Evolutionary conservation across 1,140 invertebrate genomes (phyloP).

Genomic region (Pentalonia nigronervosa): DNA sequence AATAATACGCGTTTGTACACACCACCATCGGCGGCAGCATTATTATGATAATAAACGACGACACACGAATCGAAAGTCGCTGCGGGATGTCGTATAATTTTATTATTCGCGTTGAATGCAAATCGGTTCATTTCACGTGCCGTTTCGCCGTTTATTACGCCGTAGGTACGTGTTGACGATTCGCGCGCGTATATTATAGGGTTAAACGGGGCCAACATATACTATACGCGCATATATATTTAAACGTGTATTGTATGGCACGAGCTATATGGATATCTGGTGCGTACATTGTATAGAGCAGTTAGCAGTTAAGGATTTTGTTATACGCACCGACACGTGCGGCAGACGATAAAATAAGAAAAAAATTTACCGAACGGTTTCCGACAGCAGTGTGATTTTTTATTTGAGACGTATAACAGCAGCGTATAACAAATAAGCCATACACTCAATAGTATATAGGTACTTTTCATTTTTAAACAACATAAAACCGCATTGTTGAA

Average conservation of each 20-base stretch:
- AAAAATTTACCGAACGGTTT: background rate
- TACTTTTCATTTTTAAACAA: no score
- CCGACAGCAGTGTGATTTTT: background rate
- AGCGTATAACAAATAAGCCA: background rate
- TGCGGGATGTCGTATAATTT: slow-evolving; percentile 9
- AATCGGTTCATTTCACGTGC: background rate
- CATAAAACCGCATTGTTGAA: no score
- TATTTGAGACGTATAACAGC: background rate
- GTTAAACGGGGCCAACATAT: background rate
- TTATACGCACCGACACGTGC: background rate
- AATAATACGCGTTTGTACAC: background rate
- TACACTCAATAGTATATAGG: background rate
- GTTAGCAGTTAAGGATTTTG: background rate
- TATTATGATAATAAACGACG: background rate
- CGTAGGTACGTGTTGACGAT: background rate
- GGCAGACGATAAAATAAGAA: background rate
- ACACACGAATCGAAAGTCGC: background rate
- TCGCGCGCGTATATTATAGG: background rate
- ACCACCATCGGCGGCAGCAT: no score
- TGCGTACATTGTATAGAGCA: background rate
- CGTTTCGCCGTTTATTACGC: background rate
- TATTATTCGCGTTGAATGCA: slow-evolving; percentile 1
- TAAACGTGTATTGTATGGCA: no score
- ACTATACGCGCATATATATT: background rate
- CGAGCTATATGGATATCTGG: background rate